phyloP scores from a whole-genome alignment of 2,113 vertebrate species.

The Notarius quadriscutis region DNA sequence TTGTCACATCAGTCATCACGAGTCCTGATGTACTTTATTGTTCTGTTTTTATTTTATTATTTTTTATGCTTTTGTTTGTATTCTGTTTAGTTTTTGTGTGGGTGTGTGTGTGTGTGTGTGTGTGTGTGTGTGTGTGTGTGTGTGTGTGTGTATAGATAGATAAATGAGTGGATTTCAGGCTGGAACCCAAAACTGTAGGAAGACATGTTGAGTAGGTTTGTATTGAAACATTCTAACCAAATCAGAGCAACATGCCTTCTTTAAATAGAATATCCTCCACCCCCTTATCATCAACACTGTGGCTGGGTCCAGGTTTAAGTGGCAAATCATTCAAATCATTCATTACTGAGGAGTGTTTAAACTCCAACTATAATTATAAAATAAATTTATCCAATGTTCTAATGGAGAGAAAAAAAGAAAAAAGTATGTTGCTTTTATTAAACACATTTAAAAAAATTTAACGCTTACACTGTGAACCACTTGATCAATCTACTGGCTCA shows the following conservation, averaged over 20 bases:
- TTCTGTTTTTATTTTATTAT: background rate
- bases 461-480: background rate
- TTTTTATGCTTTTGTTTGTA: background rate
- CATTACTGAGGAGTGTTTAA: no score
- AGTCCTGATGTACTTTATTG: background rate
- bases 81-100: background rate
- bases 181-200: background rate
- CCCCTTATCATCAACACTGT: background rate
- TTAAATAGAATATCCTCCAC: background rate
- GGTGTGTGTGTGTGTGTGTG: no score
- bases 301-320: background rate
- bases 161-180: background rate
- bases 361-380: background rate
- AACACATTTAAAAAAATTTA: background rate
- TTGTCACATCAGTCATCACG: background rate
- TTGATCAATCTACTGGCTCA: background rate
- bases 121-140: background rate
- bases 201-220: background rate
- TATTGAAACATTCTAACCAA: conserved; percentile 1
- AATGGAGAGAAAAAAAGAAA: background rate
- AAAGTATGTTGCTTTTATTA: background rate
- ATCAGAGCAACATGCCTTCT: background rate
- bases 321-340: background rate
- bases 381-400: background rate
- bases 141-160: background rate